A percentile compares a stretch with the other conserved stretches of the same genome.
These are phyloP conservation scores for Pelecanoides urinatrix DNA, from an alignment of 2,113 vertebrate genomes.

Conservation along the genomic window DNA sequence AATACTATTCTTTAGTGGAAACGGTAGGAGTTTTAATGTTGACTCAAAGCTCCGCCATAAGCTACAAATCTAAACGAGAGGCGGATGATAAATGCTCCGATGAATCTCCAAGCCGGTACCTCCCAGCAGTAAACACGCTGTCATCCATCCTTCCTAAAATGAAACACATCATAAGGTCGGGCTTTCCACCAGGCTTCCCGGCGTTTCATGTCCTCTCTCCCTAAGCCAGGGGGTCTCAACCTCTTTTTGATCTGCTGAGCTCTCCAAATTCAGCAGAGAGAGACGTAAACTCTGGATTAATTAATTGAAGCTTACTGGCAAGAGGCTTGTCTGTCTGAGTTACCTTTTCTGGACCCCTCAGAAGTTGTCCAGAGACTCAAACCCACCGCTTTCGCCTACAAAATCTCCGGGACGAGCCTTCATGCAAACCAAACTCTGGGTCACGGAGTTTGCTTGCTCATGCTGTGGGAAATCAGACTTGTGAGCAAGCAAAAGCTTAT, in stretches of 20 bases:
- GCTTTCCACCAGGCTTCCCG: background rate
- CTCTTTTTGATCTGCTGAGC: background rate
- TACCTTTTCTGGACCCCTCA: background rate
- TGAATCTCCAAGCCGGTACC: background rate
- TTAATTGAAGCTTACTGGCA: background rate
- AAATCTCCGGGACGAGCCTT: background rate
- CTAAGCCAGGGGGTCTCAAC: background rate
- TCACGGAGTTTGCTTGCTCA: background rate
- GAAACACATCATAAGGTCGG: background rate
- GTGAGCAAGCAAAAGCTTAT: background rate
- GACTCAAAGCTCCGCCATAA: background rate
- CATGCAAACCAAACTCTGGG: rapidly evolving
- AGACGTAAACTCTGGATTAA: background rate
- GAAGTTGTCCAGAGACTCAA: background rate
- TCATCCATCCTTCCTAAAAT: background rate
- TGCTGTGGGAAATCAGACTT: background rate
- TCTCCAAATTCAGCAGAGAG: background rate
- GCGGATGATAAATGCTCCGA: rapidly evolving
- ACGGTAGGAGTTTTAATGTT: background rate
- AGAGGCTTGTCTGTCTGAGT: background rate
- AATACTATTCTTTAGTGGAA: background rate
- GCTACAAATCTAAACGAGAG: background rate
- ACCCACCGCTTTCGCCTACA: background rate
- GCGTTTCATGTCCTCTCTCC: background rate
- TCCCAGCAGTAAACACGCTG: rapidly evolving